phyloP scores from a whole-genome alignment of 2,888 invertebrate species.

The Acleris literana region DNA sequence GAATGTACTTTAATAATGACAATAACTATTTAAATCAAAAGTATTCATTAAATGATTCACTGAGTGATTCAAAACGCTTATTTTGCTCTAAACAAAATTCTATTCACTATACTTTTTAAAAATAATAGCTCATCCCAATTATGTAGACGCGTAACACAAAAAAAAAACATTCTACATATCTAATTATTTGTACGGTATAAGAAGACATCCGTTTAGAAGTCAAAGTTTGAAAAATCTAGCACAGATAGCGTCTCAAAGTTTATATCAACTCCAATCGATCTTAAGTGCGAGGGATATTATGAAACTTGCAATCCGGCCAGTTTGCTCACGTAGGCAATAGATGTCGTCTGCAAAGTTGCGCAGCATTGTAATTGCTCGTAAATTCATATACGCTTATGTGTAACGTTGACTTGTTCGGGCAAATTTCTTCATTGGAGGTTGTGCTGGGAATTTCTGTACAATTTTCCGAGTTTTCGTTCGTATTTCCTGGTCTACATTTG shows the following conservation, averaged over 20 bases:
- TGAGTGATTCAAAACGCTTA: too few relatives aligned
- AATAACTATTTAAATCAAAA: too few relatives aligned
- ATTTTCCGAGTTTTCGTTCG: neutral
- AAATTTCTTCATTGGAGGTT: constrained; percentile 10
- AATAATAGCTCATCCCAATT: too few relatives aligned
- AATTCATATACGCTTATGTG: constrained; percentile 35
- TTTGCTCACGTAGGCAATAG: constrained; percentile 36
- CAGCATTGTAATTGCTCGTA: constrained; percentile 35
- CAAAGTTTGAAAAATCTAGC: constrained; percentile 17
- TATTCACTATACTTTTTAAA: too few relatives aligned
- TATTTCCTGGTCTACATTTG: neutral
- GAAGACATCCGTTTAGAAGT: neutral
- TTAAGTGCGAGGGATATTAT: constrained; percentile 18
- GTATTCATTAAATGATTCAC: too few relatives aligned
- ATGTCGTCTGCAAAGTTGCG: constrained; percentile 40
- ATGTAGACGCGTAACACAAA: too few relatives aligned
- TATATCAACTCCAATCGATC: constrained; percentile 24
- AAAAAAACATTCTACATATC: too few relatives aligned
- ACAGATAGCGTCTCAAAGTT: constrained; percentile 19
- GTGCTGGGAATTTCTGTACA: neutral
- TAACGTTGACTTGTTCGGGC: constrained; percentile 16
- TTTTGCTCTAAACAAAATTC: too few relatives aligned
- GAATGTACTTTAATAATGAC: too few relatives aligned
- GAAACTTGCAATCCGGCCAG: constrained; percentile 24
- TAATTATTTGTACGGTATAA: neutral